Evolutionary conservation across 2,888 invertebrate species (phyloP), one percentile per base, ranked within the genome.

Genomic region (Metalampra italica): DNA sequence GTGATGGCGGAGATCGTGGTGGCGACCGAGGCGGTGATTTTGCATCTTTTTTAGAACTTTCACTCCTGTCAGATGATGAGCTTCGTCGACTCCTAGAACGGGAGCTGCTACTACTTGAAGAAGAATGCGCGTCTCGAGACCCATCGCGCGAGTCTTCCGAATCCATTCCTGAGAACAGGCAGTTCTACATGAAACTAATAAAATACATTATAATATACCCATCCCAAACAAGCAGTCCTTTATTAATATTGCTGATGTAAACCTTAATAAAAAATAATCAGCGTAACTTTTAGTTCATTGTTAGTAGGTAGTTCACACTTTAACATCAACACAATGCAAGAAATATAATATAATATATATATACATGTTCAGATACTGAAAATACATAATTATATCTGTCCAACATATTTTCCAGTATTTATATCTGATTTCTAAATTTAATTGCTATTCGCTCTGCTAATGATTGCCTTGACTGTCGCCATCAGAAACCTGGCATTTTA

Each of bases 111-210:
- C 87, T 86, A 74, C 87, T 87, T 53, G 89, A 84, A 59, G 90
- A 82, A 58, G 88, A 79, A 51, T 74, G 79, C 61, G 72, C 77
- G 73, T 82, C 75, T 62, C 79, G 75, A 63, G 70, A 66, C 62
- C 80, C 90, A 81, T 91, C 91, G 63, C 86, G 82, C 56, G 92
- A 92, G 74, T 92, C 92, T 76, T 92, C 92, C 14, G 92, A 92
- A 75, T 92, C 92, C 91, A 92, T 92, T 64, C 75, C 89, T 90
- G 85, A 53, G 79, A 82, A 68, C 57, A 78, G 78, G 52, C 57
- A 62, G 50, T 50, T 43, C 50, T 51, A 59, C 59, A 62, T 73
- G 62, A 67, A 67, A 52, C 39, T 53, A 52, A 56, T 38, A 50
- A 30, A 46, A 22, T 47, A n/a, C 36, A 36, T 36, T 22, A 11